phyloP scores from a whole-genome alignment of 2,113 vertebrate species.

The Actenoides hombroni region DNA sequence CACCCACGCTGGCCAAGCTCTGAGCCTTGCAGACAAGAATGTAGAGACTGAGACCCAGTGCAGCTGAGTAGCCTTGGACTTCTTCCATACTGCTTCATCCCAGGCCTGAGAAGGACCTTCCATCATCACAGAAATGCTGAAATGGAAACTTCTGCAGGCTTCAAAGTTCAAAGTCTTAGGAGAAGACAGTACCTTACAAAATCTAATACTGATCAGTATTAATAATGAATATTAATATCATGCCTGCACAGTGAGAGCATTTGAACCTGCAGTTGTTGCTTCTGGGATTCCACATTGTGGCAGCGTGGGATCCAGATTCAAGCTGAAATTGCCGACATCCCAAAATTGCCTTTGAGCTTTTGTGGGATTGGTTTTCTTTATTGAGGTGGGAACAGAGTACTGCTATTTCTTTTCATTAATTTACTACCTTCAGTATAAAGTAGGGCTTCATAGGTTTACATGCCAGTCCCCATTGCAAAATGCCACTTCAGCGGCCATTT shows the following conservation, averaged over 20 bases:
- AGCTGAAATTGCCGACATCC: not conserved
- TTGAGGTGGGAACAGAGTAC: not conserved
- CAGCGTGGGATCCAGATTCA: not conserved
- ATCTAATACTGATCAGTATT: not conserved
- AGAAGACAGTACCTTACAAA: not conserved
- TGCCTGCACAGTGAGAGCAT: not conserved
- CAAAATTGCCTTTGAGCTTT: not conserved
- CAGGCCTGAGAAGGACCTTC: not conserved
- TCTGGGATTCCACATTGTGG: not conserved
- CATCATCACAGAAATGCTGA: not conserved
- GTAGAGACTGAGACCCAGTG: not conserved
- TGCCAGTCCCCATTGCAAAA: not conserved
- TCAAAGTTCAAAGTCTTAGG: not conserved
- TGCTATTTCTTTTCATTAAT: not conserved
- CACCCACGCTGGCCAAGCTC: not conserved
- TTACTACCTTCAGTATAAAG: not conserved
- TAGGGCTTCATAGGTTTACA: not conserved
- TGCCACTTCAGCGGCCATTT: not conserved
- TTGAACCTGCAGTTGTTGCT: not conserved
- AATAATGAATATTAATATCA: not conserved
- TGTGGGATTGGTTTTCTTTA: not conserved
- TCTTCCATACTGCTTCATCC: not conserved
- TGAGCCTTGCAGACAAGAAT: not conserved
- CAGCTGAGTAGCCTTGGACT: not conserved
- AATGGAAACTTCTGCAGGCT: not conserved